Base-by-base conservation (phyloP, 1,140 invertebrate species). In the Drosophila bifasciata region DNA sequence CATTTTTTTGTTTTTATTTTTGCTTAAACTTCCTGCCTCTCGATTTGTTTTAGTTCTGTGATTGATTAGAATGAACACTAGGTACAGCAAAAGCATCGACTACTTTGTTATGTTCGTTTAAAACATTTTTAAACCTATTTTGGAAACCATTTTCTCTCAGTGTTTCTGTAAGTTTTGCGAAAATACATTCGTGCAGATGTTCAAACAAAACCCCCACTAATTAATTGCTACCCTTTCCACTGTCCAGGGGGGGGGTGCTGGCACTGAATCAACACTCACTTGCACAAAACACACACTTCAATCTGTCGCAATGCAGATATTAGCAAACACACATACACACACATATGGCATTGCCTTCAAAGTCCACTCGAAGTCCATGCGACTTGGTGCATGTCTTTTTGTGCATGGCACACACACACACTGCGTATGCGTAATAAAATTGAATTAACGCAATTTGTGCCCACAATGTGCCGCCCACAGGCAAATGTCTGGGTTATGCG, bases 351-450 rank as follows among this genome's bases (percentile, higher is more conserved):
- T 5, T 55, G 48, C 25, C 25, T 25, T n/a, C 15, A 36, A 50
- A 49, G 40, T 49, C 17, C 60, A 57, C 56, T 74, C 44, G 16
- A 46, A 51, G 41, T 60, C n/a, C n/a, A n/a, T n/a, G n/a, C 55
- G 51, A 59, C 58, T 79, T 63, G 60, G 48, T 68, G 55, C 55
- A 68, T 63, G 60, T 76, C 77, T 64, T 70, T 76, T 66, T 58
- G 45, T 23, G 44, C 5, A 3, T 15, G 44, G 9, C 58, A 66
- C 60, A 74, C 73, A 60, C 58, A 66, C 60, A 74, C 73, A 60
- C 17, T 80, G 73, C 81, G 81, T 88, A 86, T 85, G 61, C 74
- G 73, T 75, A 86, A 77, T 86, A 81, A 78, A 86, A 86, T 84
- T 73, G 67, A 85, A 76, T 86, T 86, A 81, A 81, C 64, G 61